Evolutionary conservation across 2,888 invertebrate species (phyloP), one percentile per base, ranked within the genome.

Genomic region (Acrobasis suavella): DNA sequence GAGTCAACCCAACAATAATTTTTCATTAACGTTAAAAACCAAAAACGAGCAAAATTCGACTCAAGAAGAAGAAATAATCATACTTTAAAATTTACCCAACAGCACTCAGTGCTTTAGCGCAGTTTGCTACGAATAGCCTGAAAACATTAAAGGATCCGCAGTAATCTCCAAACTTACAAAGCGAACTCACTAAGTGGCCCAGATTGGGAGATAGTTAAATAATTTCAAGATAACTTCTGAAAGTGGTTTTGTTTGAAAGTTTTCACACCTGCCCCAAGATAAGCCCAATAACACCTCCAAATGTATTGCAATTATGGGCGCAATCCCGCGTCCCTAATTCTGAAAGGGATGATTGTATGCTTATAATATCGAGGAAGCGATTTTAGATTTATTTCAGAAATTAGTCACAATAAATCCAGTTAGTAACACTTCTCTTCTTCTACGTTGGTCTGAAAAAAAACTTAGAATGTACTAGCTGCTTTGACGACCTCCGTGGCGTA

Each of bases 141-240:
- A 10, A 16, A 55, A 38, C 51, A 14, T 17, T 17, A 7, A 54
- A 37, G 58, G 61, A 60, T 55, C 58, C 16, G 10, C n/a, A 62
- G 63, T 65, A 62, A 67, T 64, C 63, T 66, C 67, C 62, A 64
- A 66, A 70, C 65, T 67, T 62, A 68, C 66, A 65, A 64, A 66
- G 67, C 64, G 65, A 62, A 70, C 63, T 70, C 68, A 65, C 67
- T 68, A 69, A 73, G 69, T 60, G 71, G 70, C 68, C 64, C 61
- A 76, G 75, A 74, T 76, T 76, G 78, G 69, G 63, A 66, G 70
- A 72, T 72, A 68, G 73, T 73, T 69, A 67, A 78, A 78, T 78
- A 75, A 78, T 75, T 73, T 67, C 63, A 62, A 65, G 72, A 67
- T 65, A 67, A 66, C 58, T 69, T 64, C 32, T 12, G 62, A 61